These are phyloP conservation scores for Bombus vancouverensis DNA, from an alignment of 1,140 invertebrate genomes.

Conservation along the genomic window DNA sequence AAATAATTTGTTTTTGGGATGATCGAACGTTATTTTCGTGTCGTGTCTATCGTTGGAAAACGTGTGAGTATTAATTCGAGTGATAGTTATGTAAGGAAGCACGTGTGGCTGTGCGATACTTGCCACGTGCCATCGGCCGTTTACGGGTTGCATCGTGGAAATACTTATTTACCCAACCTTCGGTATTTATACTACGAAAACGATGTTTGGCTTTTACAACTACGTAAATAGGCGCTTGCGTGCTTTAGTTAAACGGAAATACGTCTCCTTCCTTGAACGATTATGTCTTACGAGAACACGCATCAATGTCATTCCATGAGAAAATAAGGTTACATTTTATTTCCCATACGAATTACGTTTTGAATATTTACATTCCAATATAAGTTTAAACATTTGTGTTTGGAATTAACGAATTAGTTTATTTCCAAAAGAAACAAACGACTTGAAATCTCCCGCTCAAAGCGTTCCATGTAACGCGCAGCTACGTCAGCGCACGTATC, in stretches of 20 bases:
- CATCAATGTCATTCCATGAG: neutral
- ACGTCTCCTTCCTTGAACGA: neutral
- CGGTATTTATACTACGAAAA: neutral
- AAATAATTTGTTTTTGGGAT: neutral
- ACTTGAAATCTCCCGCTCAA: neutral
- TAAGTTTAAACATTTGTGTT: neutral
- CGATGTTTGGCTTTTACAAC: neutral
- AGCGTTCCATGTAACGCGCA: neutral
- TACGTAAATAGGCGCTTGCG: neutral
- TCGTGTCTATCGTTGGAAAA: neutral
- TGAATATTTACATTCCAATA: neutral
- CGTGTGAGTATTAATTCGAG: conserved; percentile 1
- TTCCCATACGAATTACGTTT: neutral
- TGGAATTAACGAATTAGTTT: neutral
- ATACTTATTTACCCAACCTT: conserved; percentile 18
- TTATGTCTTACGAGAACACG: neutral
- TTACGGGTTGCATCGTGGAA: neutral
- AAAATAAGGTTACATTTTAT: neutral
- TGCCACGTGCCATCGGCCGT: conserved; percentile 30
- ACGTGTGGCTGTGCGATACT: conserved; percentile 18
- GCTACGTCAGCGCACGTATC: neutral
- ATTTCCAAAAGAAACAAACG: too few species aligned
- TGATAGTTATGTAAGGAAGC: conserved; percentile 35
- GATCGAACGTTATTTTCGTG: neutral
- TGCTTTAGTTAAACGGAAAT: neutral